phyloP scores from a whole-genome alignment of 1,140 invertebrate genomes.

The Rhagoletis zephyria region DNA sequence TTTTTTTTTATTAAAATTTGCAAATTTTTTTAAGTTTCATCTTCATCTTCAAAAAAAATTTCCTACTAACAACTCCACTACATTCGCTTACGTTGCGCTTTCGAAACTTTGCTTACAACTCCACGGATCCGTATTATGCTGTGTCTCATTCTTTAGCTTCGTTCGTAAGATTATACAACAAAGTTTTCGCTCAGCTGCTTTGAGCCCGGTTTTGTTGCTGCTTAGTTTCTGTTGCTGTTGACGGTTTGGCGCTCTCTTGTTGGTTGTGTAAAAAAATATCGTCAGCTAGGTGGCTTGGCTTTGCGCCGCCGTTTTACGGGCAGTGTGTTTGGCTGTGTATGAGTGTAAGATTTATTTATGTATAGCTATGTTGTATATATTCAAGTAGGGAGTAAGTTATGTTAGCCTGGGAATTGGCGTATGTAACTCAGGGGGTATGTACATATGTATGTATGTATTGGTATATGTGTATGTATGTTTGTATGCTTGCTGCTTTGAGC shows the following conservation, averaged over 20 bases:
- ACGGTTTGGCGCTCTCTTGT: constrained; percentile 4
- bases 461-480: not conserved
- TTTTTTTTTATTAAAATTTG: not conserved
- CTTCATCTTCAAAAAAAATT: not conserved
- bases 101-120: constrained; percentile 43
- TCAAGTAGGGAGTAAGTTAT: not conserved
- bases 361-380: not conserved
- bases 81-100: constrained; percentile 7
- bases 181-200: constrained; percentile 27
- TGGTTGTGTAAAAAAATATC: constrained; percentile 38
- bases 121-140: not conserved
- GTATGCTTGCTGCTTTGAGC: not conserved
- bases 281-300: constrained; percentile 34
- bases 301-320: not conserved
- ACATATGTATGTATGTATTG: not conserved
- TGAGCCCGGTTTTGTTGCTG: not conserved
- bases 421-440: not conserved
- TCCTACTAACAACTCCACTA: not conserved
- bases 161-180: constrained; percentile 47
- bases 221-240: not conserved
- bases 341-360: not conserved
- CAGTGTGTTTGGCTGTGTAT: not conserved
- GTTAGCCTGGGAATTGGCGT: constrained; percentile 1
- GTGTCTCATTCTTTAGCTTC: constrained; percentile 34
- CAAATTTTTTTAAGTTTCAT: not conserved